Percentiles rank a stretch among this genome's conserved stretches.
phyloP scores from a whole-genome alignment of 1,140 invertebrate species.

The Samia ricini region DNA sequence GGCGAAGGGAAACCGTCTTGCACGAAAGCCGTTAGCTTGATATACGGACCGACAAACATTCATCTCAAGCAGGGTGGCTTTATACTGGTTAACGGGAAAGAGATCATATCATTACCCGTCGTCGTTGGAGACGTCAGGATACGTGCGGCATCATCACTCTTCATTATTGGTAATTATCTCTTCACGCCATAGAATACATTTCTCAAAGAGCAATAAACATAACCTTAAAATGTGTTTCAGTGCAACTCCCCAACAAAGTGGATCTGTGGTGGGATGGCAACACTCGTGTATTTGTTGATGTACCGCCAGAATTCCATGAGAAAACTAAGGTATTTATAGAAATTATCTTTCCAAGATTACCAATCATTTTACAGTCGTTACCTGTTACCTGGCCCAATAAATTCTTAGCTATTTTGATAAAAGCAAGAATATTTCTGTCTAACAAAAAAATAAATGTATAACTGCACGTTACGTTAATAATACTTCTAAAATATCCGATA shows the following conservation, averaged over 20 bases:
- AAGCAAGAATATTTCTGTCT: no score
- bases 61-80: conserved; percentile 85
- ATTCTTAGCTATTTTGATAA: no score
- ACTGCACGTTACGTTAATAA: no score
- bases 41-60: conserved; percentile 74
- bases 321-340: conserved; percentile 75
- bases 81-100: conserved; percentile 84
- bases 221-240: conserved; percentile 61
- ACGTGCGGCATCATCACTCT: conserved; percentile 86
- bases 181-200: not conserved
- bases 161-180: conserved; percentile 78
- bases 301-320: conserved; percentile 84
- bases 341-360: not conserved
- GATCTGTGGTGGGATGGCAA: conserved; percentile 91
- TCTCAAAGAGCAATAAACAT: not conserved
- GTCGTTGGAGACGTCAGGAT: conserved; percentile 80
- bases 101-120: conserved; percentile 83
- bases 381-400: no score
- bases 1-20: conserved; percentile 84
- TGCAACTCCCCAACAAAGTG: conserved; percentile 86
- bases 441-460: no score
- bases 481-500: no score
- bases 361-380: no score
- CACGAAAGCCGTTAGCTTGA: conserved; percentile 87
- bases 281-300: conserved; percentile 88